Evolutionary conservation across 2,888 invertebrate species (phyloP), one percentile per base, ranked within the genome.

Genomic region (Ennomos quercinarius): DNA sequence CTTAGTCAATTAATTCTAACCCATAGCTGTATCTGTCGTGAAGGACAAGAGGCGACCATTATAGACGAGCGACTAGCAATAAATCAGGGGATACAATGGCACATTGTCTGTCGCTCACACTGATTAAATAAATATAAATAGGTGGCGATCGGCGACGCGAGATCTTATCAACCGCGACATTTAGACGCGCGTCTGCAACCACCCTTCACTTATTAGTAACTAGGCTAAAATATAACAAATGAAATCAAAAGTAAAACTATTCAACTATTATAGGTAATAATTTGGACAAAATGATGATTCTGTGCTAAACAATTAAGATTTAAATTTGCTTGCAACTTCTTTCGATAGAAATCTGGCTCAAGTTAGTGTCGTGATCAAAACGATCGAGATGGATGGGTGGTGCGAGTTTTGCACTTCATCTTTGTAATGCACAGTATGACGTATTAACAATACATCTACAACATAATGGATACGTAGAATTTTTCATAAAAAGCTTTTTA

Each of bases 111-210:
- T 90, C 91, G 85, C 83, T 89, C 88, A 86, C 78, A 68, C 84
- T 88, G 91, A 90, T 91, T 91, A 88, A 89, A 86, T 86, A 86
- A 84, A 89, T 90, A 87, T 86, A 88, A 91, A 88, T 89, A 90
- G 90, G 89, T 89, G 90, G 83, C 87, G 87, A 85, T 83, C 81
- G 81, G 75, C 78, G 81, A 76, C 84, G 88, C 83, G 81, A 77
- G 88, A 91, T 91, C 82, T 88, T 91, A 91, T 91, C 89, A 74
- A 69, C 79, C 72, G 82, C 80, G 86, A 86, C 86, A 83, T 87
- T 87, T 82, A 81, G 71, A 73, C 73, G 71, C 72, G 69, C 61
- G 67, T 65, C 81, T 67, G 80, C 86, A 84, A 80, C 73, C 73
- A 79, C 71, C 84, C 76, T 68, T 70, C 67, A 67, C 72, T 76